phyloP scores from a whole-genome alignment of 2,888 invertebrate species.

The Chrysina gloriosa region DNA sequence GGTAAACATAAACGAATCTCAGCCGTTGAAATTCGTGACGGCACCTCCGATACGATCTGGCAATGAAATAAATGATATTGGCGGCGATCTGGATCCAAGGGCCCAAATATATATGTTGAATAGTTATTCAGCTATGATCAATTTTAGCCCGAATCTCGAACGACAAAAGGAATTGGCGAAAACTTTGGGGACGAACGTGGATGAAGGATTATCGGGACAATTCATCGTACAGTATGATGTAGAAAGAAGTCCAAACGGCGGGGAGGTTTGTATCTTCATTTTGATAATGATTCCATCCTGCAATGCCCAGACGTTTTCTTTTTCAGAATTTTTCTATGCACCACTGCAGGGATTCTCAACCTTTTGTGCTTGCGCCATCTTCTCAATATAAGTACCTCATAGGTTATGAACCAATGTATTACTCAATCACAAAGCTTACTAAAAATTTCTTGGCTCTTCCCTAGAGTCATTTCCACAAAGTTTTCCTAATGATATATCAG shows the following conservation, averaged over 20 bases:
- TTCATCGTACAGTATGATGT: slow-evolving; percentile 80
- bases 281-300: too few relatives aligned
- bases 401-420: too few relatives aligned
- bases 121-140: slow-evolving; percentile 61
- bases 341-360: too few relatives aligned
- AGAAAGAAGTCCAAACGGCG: slow-evolving; percentile 69
- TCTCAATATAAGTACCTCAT: too few relatives aligned
- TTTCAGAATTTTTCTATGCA: too few relatives aligned
- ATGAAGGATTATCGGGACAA: slow-evolving; percentile 71
- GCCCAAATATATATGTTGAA: slow-evolving; percentile 55
- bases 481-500: too few relatives aligned
- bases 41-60: slow-evolving; percentile 75
- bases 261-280: slow-evolving; percentile 73
- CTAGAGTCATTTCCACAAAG: too few relatives aligned
- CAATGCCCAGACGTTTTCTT: too few relatives aligned
- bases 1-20: slow-evolving; percentile 74
- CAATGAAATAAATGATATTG: slow-evolving; percentile 71
- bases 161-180: slow-evolving; percentile 70
- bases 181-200: slow-evolving; percentile 58
- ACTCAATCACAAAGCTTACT: too few relatives aligned
- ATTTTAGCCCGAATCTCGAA: slow-evolving; percentile 71
- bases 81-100: slow-evolving; percentile 64
- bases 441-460: too few relatives aligned
- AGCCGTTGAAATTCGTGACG: slow-evolving; percentile 70
- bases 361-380: too few relatives aligned